phyloP scores from a whole-genome alignment of 2,797 vertebrate species.

The Aldrovandia affinis region DNA sequence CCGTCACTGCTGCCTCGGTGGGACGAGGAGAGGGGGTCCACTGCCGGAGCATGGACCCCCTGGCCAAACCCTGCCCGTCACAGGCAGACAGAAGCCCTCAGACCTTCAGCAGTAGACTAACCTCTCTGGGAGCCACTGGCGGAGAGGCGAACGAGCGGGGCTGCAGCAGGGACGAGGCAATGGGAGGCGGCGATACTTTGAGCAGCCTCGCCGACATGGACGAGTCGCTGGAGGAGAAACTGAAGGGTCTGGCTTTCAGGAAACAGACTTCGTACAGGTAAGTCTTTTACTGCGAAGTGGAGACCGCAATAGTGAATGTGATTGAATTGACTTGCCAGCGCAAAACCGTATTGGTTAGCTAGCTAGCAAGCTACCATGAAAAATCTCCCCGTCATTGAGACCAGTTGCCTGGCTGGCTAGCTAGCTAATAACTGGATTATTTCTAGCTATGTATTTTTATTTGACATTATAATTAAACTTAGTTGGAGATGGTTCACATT shows the following conservation, averaged over 20 bases:
- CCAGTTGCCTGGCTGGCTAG: background rate
- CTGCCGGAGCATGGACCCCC: constrained; percentile 76
- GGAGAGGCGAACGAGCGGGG: constrained; percentile 66
- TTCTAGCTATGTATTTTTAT: background rate
- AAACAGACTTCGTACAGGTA: constrained; percentile 98
- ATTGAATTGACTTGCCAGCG: background rate
- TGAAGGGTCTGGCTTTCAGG: constrained; percentile 90
- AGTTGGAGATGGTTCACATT: background rate
- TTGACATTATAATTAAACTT: background rate
- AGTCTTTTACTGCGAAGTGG: constrained; percentile 44
- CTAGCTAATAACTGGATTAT: background rate
- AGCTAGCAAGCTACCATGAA: background rate
- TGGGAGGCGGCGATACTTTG: constrained; percentile 66
- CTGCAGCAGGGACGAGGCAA: constrained; percentile 68
- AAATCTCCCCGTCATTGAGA: constrained; percentile 20
- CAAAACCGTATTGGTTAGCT: background rate
- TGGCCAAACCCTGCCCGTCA: constrained; percentile 55
- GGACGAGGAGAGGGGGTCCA: constrained; percentile 54
- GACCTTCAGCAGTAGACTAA: constrained; percentile 57
- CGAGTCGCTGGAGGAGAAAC: constrained; percentile 89
- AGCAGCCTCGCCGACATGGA: constrained; percentile 78
- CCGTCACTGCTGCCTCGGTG: constrained; percentile 44
- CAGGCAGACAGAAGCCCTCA: constrained; percentile 53
- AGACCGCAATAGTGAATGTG: background rate
- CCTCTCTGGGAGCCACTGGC: constrained; percentile 72